Base-by-base conservation (phyloP, 1,140 invertebrate genomes). In the Nylanderia fulva region DNA sequence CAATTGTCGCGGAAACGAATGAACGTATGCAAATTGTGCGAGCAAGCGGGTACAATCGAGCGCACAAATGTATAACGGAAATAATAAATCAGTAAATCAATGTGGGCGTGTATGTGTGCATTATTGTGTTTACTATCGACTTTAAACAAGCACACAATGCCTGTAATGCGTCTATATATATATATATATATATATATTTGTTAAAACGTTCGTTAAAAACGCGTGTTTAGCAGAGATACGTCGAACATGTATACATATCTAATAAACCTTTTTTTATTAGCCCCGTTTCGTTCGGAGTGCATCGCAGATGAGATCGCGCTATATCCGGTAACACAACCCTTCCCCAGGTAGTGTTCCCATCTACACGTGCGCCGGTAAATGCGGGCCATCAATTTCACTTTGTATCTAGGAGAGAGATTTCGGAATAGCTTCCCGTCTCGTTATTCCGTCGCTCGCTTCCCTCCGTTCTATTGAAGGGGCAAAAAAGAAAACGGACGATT, bases 1-100 rank as follows among this genome's bases (percentile, higher is more conserved):
- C 77, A 82, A 60, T 82, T 82, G 66, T 82, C 77, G 52, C 77
- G 77, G 27, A 82, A 48, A 72, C 52, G 54, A 33, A 71, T 71
- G 13, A 82, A 71, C 66, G 33, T 82, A 82, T 82, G 77, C 77
- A 82, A 82, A 82, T 82, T 82, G 52, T 33, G n/a, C n/a, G n/a
- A n/a, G n/a, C 66, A 27, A 6, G 39, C 15, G 42, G 2, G 42
- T 27, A 21, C 71, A 58, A 0, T 54, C 11, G 61, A 11, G 18
- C n/a, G n/a, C 24, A 5, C n/a, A 76, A 76, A 45, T 39, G 52
- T 39, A 9, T 2, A 13, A 58, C 13, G 52, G 33, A 58, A 58
- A 82, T 60, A 69, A 82, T 71, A 82, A 82, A 82, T 82, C 66
- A 24, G 66, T 39, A 82, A 60, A 72, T 33, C 52, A 13, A 15